Base-by-base conservation (phyloP, 2,797 vertebrate species). In the Ambastaia sidthimunki region DNA sequence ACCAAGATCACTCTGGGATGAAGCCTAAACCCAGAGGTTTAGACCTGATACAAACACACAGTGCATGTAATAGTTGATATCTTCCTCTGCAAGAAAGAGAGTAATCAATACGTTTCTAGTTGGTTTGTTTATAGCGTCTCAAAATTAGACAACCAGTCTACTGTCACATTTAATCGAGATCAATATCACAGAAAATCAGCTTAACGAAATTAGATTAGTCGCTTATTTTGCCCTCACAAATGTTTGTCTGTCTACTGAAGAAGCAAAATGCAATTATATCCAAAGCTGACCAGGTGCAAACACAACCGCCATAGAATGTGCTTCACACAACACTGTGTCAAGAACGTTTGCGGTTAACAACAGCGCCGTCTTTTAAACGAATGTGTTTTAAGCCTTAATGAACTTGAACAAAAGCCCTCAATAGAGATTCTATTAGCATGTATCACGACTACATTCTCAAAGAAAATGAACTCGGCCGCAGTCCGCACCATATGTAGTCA, bases 341-440 rank as follows among this genome's bases (percentile, higher is more conserved):
- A 67, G 21, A 73, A 66, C 31, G 70, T 80, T 57, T 80, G 60
- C 70, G 57, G 66, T 55, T 73, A 73, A 67, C 60, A 25, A 71
- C 57, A 54, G 13, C 31, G 6, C 34, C 48, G 19, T 52, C 44
- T 52, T 31, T 59, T 47, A 73, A 73, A 73, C 34, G 7, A 80
- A 80, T 41, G 70, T 25, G 60, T 54, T 52, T 66, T 65, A 72
- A 21, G 31, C 21, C 65, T 80, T 65, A 80, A 79, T 72, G 59
- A 47, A 79, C 69, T 57, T 55, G 21, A 72, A 66, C 47, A 41
- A 72, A 80, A 73, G 37, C 50, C 62, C 60, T 21, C 41, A 48
- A 59, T 34, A 55, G 50, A 28, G 60, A 73, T 59, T 73, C 60
- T 57, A 55, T 79, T 66, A 72, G 77, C 47, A 66, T 72, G 41